A percentile compares a stretch with the other conserved stretches of the same genome.
phyloP scores from a whole-genome alignment of 1,140 invertebrate species.

The Drosophila kepulauana region DNA sequence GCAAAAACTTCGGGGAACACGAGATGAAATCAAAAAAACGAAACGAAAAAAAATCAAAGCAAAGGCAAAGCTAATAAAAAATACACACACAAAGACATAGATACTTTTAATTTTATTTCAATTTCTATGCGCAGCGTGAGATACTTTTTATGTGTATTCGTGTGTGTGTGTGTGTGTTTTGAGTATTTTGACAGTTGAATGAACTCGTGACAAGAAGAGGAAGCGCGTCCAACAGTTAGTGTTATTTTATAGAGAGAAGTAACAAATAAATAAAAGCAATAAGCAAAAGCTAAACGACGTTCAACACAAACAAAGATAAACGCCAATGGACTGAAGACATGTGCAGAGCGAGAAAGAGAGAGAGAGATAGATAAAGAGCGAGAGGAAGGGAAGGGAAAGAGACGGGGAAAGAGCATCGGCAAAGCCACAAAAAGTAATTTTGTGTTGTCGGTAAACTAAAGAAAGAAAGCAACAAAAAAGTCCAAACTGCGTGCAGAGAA shows the following conservation, averaged over 20 bases:
- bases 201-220: constrained; percentile 49
- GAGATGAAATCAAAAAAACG: constrained; percentile 8
- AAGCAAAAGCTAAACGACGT: constrained; percentile 29
- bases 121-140: constrained; percentile 53
- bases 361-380: neutral
- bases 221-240: constrained; percentile 13
- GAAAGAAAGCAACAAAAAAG: constrained; percentile 28
- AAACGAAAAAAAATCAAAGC: neutral
- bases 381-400: constrained; percentile 12
- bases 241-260: neutral
- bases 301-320: constrained; percentile 47
- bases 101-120: constrained; percentile 51
- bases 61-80: constrained; percentile 37
- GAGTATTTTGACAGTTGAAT: constrained; percentile 71
- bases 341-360: constrained; percentile 33
- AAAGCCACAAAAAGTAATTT: constrained; percentile 67
- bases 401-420: constrained; percentile 32
- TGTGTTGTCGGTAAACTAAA: constrained; percentile 52
- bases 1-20: constrained; percentile 20
- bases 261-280: constrained; percentile 51
- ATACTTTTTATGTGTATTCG: constrained; percentile 27
- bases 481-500: constrained; percentile 49
- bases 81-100: constrained; percentile 29
- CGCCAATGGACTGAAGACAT: constrained; percentile 5
- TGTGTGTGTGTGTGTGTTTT: constrained; percentile 32